phyloP scores from a whole-genome alignment of 2,113 vertebrate species.

The Nothoprocta perdicaria region DNA sequence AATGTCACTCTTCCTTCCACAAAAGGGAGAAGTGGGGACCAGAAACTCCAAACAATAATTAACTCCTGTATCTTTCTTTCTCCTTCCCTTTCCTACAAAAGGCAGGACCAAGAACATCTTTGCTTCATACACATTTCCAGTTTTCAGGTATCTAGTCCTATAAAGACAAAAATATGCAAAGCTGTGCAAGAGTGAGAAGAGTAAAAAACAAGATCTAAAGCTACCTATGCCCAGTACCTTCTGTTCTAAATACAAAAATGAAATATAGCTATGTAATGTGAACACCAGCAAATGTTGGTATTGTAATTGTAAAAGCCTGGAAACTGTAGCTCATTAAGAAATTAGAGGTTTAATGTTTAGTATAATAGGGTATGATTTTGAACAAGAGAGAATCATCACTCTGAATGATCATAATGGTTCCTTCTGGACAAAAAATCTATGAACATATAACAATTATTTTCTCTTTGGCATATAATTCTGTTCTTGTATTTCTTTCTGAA shows the following conservation, averaged over 20 bases:
- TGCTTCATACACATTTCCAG: not conserved
- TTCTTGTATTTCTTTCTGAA: not conserved
- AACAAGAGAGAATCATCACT: not conserved
- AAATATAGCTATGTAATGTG: not conserved
- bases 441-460: not conserved
- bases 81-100: not conserved
- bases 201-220: not conserved
- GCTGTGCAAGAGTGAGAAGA: not conserved
- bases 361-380: not conserved
- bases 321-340: not conserved
- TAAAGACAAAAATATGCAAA: not conserved
- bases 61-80: not conserved
- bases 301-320: not conserved
- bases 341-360: not conserved
- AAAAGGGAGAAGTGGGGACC: not conserved
- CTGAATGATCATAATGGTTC: not conserved
- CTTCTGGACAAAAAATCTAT: not conserved
- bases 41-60: not conserved
- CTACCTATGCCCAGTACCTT: not conserved
- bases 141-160: not conserved
- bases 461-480: not conserved
- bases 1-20: not conserved
- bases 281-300: not conserved
- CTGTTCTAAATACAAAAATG: not conserved
- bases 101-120: not conserved